Evolutionary conservation across 2,888 invertebrate species (phyloP), one percentile per base, ranked within the genome.

Genomic region (Cheilosia impressa): DNA sequence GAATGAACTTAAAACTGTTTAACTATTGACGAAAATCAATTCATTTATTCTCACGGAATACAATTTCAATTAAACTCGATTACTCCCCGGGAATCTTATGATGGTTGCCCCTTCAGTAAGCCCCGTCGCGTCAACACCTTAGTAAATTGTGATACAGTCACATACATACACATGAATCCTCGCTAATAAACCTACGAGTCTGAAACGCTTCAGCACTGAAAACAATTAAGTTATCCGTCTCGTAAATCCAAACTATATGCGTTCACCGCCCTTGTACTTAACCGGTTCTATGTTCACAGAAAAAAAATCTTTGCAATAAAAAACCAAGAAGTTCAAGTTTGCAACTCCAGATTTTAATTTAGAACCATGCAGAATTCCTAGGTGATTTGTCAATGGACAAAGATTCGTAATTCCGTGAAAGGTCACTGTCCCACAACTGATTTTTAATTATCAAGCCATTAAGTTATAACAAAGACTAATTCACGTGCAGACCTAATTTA

Each of bases 361-460:
- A 65, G 24, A 62, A 45, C 31, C 53, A 73, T 50, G 58, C 50
- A 15, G 24, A 66, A 76, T 58, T 58, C 58, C 22, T 43, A 43
- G 38, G 22, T 38, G 31, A 66, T 76, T 38, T 76, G 57, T 66
- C 68, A 69, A 69, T 69, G 55, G 31, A 53, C 38, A 45, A 7
- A 60, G 53, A 52, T 17, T 34, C 10, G 34, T 27, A 50, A 38
- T 38, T 68, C 19, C 43, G 53, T 13, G 9, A 17, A 55, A 68
- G 66, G 66, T 68, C 76, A 76, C 41, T 68, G 66, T 9, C 60
- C 76, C 34, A 7, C 47, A 9, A 69, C 17, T 19, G 19, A 9
- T 24, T 71, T 62, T 77, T 53, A 60, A 68, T 68, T 69, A 45
- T 15, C 31, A 17, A 17, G 24, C 45, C 60, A 47, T 69, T 55